phyloP scores from a whole-genome alignment of 2,797 vertebrate species.

The Intellagama lesueurii region DNA sequence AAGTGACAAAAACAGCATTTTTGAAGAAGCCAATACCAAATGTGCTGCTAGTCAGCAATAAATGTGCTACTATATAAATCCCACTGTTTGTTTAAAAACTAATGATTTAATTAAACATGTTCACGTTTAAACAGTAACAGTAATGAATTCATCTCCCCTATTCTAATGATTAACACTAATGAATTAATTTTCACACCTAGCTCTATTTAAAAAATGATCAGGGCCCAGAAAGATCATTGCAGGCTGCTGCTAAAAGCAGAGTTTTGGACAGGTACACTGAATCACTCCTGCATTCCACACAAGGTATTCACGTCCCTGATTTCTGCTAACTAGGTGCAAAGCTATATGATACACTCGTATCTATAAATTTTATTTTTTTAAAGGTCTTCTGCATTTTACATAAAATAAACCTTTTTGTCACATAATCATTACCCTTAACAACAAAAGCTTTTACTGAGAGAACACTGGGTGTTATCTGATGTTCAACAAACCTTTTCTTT shows the following conservation, averaged over 20 bases:
- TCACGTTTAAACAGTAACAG: too few species aligned
- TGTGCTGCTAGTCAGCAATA: too few species aligned
- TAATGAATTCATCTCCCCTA: too few species aligned
- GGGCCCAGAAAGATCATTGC: slow-evolving; percentile 12
- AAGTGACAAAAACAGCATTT: too few species aligned
- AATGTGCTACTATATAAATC: too few species aligned
- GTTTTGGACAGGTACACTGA: not conserved
- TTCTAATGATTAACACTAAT: too few species aligned
- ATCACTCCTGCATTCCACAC: not conserved
- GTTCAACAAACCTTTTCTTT: not conserved
- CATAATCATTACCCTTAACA: not conserved
- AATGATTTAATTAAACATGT: too few species aligned
- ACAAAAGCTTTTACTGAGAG: not conserved
- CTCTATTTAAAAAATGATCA: slow-evolving; percentile 27
- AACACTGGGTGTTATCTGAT: not conserved
- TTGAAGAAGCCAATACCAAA: too few species aligned
- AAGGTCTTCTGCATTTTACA: not conserved
- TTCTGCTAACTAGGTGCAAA: not conserved
- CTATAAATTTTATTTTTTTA: not conserved
- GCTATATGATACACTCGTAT: not conserved
- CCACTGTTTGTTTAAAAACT: too few species aligned
- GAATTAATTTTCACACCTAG: too few species aligned
- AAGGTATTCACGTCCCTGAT: too few species aligned
- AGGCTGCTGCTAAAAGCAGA: not conserved
- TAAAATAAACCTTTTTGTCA: slow-evolving; percentile 11